A percentile compares a stretch with the other conserved stretches of the same genome.
phyloP scores from a whole-genome alignment of 53 echinoderm and acorn worm genomes.

The Temnopleurus reevesii region DNA sequence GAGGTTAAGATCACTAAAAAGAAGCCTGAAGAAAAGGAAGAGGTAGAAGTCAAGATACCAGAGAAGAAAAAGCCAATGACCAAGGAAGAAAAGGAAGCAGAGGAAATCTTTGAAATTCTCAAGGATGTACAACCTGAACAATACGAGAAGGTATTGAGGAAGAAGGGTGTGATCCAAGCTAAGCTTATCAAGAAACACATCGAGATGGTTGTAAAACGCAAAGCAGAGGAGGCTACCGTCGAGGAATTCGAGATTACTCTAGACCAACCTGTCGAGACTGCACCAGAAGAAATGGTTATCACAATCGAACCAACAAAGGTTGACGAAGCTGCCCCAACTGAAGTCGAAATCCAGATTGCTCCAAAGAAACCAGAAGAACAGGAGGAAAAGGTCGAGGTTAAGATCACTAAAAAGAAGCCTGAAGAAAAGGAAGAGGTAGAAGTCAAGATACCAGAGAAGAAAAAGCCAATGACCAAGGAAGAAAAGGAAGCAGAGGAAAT shows the following conservation, averaged over 20 bases:
- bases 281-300: neutral
- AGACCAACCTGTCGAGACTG: neutral
- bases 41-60: neutral
- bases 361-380: neutral
- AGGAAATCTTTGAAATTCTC: constrained; percentile 69
- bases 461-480: neutral
- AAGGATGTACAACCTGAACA: constrained; percentile 67
- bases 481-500: constrained; percentile 43
- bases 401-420: constrained; percentile 7
- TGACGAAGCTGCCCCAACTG: constrained; percentile 40
- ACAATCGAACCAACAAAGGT: neutral
- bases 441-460: neutral
- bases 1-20: neutral
- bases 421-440: neutral
- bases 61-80: neutral
- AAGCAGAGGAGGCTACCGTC: constrained; percentile 52
- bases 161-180: neutral
- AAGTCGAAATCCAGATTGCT: constrained; percentile 4
- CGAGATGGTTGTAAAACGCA: constrained; percentile 56
- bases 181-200: constrained; percentile 47
- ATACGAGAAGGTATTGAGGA: constrained; percentile 66
- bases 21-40: neutral
- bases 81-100: constrained; percentile 35
- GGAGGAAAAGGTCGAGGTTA: neutral
- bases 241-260: neutral